These are phyloP conservation scores for Peromyscus maniculatus DNA, from an alignment of 2,113 vertebrate species.

Conservation along the genomic window DNA sequence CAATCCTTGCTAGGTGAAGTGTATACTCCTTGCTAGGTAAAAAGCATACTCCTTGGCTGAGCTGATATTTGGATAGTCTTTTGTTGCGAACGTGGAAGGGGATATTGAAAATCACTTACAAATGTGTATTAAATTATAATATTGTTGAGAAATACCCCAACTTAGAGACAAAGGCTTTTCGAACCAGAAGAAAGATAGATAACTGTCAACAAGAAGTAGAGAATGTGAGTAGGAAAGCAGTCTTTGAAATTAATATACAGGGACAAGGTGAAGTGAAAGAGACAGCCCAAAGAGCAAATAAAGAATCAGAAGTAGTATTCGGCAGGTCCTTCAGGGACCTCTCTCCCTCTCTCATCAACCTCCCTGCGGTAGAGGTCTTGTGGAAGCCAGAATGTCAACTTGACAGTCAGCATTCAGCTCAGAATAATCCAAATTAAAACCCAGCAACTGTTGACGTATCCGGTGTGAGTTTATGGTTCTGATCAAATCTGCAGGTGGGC, in stretches of 20 bases:
- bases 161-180: conserved; percentile 35
- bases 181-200: background rate
- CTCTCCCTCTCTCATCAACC: background rate
- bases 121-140: background rate
- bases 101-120: background rate
- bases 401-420: background rate
- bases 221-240: background rate
- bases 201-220: background rate
- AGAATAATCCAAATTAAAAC: background rate
- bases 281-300: background rate
- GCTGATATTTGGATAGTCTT: background rate
- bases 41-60: no score
- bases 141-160: background rate
- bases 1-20: background rate
- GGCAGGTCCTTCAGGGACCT: background rate
- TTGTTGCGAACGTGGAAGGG: background rate
- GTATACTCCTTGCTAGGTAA: background rate
- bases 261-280: background rate
- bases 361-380: background rate
- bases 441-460: background rate
- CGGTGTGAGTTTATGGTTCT: background rate
- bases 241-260: background rate
- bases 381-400: background rate
- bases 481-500: background rate
- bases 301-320: background rate